phyloP scores from a whole-genome alignment of 2,113 vertebrate genomes.

The Ceratotherium simum region DNA sequence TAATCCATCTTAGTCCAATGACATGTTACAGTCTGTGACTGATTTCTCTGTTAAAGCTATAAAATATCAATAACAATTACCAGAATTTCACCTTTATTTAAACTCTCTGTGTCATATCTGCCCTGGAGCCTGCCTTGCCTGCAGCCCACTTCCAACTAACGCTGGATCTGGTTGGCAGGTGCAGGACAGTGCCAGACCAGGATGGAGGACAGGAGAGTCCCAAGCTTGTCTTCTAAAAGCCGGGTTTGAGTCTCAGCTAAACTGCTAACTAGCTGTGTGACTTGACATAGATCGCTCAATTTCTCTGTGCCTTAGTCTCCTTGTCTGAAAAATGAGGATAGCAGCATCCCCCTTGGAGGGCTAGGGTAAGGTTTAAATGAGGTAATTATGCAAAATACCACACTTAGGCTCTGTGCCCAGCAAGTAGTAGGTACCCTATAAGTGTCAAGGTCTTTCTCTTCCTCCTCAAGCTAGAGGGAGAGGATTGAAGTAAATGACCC shows the following conservation, averaged over 20 bases:
- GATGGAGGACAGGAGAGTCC: background rate
- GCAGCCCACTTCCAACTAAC: background rate
- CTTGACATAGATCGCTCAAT: background rate
- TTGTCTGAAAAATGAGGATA: background rate
- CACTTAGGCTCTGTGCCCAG: background rate
- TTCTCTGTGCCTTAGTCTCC: background rate
- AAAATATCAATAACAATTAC: background rate
- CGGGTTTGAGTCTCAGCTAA: background rate
- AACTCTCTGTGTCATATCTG: background rate
- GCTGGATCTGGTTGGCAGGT: background rate
- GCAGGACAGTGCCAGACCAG: background rate
- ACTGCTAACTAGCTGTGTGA: background rate
- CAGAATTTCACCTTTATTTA: background rate
- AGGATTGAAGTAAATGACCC: background rate
- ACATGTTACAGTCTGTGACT: background rate
- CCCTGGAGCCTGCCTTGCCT: background rate
- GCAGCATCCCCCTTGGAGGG: background rate
- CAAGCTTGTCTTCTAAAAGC: background rate
- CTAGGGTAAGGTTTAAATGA: background rate
- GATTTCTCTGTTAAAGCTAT: constrained; percentile 4
- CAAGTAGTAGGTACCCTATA: background rate
- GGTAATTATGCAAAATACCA: background rate
- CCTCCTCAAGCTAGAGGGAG: background rate
- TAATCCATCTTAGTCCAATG: background rate
- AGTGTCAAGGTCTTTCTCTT: background rate